Evolutionary conservation across 1,140 invertebrate genomes (phyloP).

Genomic region (Gerris buenoi): DNA sequence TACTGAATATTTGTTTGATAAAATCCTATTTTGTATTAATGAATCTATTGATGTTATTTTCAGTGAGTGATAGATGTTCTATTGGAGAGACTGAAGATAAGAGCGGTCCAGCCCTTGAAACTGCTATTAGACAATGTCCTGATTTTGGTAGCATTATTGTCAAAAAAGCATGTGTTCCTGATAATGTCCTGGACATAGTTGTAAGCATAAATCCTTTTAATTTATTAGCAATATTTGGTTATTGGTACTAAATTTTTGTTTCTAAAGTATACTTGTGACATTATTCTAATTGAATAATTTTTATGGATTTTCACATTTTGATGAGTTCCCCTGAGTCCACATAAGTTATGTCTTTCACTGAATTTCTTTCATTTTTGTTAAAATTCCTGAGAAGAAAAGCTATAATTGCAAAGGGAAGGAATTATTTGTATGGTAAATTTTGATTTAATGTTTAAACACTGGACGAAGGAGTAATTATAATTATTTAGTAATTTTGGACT

Average conservation of each 20-base stretch:
- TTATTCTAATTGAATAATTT: neutral
- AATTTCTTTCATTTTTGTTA: too few relatives aligned
- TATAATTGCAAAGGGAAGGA: too few relatives aligned
- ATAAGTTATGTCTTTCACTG: neutral
- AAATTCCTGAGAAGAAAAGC: too few relatives aligned
- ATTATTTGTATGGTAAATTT: too few relatives aligned
- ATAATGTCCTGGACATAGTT: constrained; percentile 24
- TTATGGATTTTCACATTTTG: neutral
- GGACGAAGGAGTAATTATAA: too few relatives aligned
- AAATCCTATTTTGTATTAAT: neutral
- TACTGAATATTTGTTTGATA: too few relatives aligned
- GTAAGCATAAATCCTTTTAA: neutral
- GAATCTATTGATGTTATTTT: neutral
- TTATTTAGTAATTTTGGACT: too few relatives aligned
- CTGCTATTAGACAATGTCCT: constrained; percentile 26
- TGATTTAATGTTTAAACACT: too few relatives aligned
- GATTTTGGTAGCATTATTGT: constrained; percentile 24
- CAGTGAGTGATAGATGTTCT: constrained; percentile 51
- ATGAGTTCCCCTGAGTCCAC: neutral
- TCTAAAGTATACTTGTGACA: neutral
- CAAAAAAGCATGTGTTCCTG: constrained; percentile 31
- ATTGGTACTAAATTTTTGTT: neutral
- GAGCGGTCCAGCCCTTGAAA: constrained; percentile 40
- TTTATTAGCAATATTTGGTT: neutral
- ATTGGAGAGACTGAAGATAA: constrained; percentile 34